Evolutionary conservation across 2,888 invertebrate genomes (phyloP).

Genomic region (Enoplolaimus lenunculus): DNA sequence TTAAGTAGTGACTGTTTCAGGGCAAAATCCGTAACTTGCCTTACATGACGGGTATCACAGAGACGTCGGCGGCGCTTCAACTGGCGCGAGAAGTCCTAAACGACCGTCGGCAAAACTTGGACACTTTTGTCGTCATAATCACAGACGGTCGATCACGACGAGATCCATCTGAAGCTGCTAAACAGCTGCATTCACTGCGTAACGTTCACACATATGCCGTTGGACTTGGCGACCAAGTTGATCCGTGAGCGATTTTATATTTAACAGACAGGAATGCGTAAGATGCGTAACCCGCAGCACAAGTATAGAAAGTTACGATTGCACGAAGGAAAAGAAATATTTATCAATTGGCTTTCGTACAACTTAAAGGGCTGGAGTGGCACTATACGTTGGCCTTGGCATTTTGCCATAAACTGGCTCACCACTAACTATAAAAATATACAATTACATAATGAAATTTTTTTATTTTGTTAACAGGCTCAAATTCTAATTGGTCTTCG

Average conservation of each 20-base stretch:
- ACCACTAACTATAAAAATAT: too few relatives aligned
- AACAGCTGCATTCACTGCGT: not conserved
- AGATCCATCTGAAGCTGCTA: not conserved
- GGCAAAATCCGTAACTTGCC: not conserved
- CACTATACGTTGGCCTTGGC: too few relatives aligned
- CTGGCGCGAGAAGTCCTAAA: not conserved
- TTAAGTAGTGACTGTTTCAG: too few relatives aligned
- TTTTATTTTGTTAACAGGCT: too few relatives aligned
- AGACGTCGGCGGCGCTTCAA: constrained; percentile 6
- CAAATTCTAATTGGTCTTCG: too few relatives aligned
- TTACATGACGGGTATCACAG: constrained; percentile 1
- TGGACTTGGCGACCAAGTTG: constrained; percentile 11
- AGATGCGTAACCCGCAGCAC: too few relatives aligned
- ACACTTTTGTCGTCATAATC: not conserved
- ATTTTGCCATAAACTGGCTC: too few relatives aligned
- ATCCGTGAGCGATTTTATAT: not conserved
- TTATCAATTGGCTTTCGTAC: too few relatives aligned
- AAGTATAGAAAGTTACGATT: too few relatives aligned
- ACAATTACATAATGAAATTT: too few relatives aligned
- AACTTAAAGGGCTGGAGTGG: too few relatives aligned
- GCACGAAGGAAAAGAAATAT: too few relatives aligned
- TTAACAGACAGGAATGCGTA: not conserved
- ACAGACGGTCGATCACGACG: not conserved
- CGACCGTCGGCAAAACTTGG: not conserved
- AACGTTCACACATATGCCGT: not conserved